Evolutionary conservation across 2,797 vertebrate genomes (phyloP).

Genomic region (Phataginus tetradactyla): DNA sequence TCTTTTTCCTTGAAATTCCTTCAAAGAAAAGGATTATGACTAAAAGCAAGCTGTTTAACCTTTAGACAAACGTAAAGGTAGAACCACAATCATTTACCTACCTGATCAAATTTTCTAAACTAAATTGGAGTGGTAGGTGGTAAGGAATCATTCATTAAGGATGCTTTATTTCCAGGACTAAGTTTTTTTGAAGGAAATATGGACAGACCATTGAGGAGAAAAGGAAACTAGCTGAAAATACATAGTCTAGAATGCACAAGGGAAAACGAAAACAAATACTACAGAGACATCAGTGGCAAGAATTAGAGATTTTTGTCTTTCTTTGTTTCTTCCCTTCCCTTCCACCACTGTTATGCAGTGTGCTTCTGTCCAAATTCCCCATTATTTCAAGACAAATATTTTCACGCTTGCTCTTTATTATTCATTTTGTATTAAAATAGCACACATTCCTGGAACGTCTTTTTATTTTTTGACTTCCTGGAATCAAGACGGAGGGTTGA

Average conservation of each 20-base stretch:
- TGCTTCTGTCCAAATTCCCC: neutral
- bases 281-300: neutral
- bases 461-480: conserved; percentile 40
- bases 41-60: neutral
- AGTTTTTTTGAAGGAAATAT: neutral
- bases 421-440: conserved; percentile 46
- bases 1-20: neutral
- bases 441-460: conserved; percentile 15
- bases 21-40: neutral
- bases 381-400: neutral
- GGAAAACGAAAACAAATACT: neutral
- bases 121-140: neutral
- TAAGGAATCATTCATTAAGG: neutral
- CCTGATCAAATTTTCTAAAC: neutral
- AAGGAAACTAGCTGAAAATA: neutral
- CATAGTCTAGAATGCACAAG: neutral
- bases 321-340: neutral
- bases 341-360: neutral
- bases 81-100: neutral
- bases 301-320: neutral
- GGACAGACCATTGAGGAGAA: neutral
- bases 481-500: conserved; percentile 67
- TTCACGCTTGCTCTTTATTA: neutral
- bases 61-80: neutral
- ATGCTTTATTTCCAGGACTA: neutral